A percentile compares a stretch with the other conserved stretches of the same genome.
Conservation (phyloP, 2,888 invertebrate species). For the Idaea straminata region DNA sequence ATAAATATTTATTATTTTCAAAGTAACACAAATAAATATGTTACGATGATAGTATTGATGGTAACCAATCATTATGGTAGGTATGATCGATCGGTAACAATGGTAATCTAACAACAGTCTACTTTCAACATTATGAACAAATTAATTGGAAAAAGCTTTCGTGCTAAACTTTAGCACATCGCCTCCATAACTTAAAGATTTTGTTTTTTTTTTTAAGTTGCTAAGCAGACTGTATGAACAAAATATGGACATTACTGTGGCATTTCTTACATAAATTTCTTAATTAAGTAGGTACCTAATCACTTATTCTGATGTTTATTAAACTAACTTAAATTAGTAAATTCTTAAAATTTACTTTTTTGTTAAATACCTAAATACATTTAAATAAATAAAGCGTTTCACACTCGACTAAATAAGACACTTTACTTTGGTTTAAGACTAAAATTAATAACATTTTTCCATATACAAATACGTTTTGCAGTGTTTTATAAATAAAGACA, state of each 20-base stretch:
- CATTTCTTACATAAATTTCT: neutral
- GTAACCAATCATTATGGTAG: neutral
- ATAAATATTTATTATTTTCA: neutral
- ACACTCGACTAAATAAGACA: slow-evolving; percentile 75
- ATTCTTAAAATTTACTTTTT: slow-evolving; percentile 20
- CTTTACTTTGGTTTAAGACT: slow-evolving; percentile 77
- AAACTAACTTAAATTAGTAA: neutral
- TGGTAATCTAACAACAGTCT: neutral
- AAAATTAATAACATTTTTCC: slow-evolving; percentile 14
- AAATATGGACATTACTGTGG: neutral
- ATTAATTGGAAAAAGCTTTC: neutral
- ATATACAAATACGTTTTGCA: neutral
- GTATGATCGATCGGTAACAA: neutral
- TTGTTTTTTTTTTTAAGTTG: neutral
- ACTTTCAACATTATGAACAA: neutral
- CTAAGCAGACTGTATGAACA: neutral
- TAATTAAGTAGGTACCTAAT: neutral
- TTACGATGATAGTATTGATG: neutral
- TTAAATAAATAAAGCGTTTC: slow-evolving; percentile 76
- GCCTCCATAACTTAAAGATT: neutral
- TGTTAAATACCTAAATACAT: slow-evolving; percentile 7
- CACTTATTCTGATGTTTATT: neutral
- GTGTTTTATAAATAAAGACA: neutral
- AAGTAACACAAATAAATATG: neutral
- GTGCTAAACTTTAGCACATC: slow-evolving; percentile 3